Base-by-base conservation (phyloP, 30 jellyfish, hydroid and myxozoan species). In the Chironex yamaguchii region DNA sequence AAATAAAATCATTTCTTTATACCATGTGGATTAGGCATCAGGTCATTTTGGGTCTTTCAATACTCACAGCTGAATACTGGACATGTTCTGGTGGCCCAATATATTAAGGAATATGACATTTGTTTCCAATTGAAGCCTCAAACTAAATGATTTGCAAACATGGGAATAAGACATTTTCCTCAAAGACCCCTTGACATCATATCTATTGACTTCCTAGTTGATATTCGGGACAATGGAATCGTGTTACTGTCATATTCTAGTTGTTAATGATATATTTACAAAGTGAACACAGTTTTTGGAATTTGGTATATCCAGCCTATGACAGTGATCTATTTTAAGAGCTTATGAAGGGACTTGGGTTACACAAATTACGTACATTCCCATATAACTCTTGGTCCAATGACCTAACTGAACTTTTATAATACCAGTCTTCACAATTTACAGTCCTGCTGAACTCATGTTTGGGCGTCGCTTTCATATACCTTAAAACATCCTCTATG, bases 391-490 rank as follows among this genome's bases (percentile, higher is more conserved):
- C 58, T n/a, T n/a, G n/a, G n/a, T n/a, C n/a, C n/a, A n/a, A n/a
- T n/a, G n/a, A n/a, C n/a, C n/a, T n/a, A n/a, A n/a, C n/a, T n/a
- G n/a, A n/a, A n/a, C n/a, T n/a, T n/a, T n/a, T n/a, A n/a, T n/a
- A n/a, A n/a, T n/a, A n/a, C n/a, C n/a, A n/a, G n/a, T n/a, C 2
- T 42, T 58, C 0, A 74, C 87, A 6, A 76, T 75, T 2, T 74
- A 42, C 25, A 42, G 76, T 23, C 87, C 87, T 0, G 79, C 89
- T 24, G 89, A 77, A 62, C 85, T 77, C 14, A 77, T 53, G 84
- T 52, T 51, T 25, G 89, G 89, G 3, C 62, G 89, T 0, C 34
- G 85, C 4, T 77, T 77, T 22, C 22, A 81, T 25, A 33, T 51
- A 32, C 89, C 85, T 17, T 20, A 29, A 9, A 80, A 75, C 28